Conservation (phyloP, 2,113 vertebrate genomes). For the Gymnocephalus cernua region DNA sequence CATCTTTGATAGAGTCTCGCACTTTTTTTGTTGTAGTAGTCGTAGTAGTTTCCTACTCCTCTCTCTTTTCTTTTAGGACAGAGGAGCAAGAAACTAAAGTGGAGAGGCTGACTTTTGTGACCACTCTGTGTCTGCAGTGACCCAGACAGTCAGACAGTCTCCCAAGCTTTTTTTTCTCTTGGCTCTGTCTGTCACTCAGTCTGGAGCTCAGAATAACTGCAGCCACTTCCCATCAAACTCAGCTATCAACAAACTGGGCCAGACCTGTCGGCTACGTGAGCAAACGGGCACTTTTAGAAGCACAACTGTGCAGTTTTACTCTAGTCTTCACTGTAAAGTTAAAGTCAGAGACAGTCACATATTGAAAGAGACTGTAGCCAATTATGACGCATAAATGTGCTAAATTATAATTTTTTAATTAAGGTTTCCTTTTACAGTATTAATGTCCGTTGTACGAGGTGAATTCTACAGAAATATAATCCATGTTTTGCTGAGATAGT, state of each 20-base stretch:
- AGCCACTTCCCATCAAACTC: conserved; percentile 10
- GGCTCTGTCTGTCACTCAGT: conserved; percentile 4
- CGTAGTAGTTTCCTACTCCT: neutral
- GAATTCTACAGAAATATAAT: neutral
- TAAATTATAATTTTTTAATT: neutral
- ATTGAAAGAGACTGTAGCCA: neutral
- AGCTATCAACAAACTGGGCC: neutral
- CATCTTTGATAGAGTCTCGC: neutral
- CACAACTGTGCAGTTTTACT: neutral
- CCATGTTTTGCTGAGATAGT: neutral
- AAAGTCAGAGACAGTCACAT: neutral
- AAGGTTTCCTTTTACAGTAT: neutral
- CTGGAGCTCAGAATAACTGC: conserved; percentile 30
- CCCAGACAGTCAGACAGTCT: conserved; percentile 34
- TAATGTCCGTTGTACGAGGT: neutral
- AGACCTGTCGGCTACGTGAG: neutral
- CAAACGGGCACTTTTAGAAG: neutral
- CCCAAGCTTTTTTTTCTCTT: conserved; percentile 23
- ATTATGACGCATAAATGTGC: no score
- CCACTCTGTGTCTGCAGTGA: conserved; percentile 15
- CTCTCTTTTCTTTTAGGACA: neutral
- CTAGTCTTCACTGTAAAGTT: neutral
- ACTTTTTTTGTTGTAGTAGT: neutral
- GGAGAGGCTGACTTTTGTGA: conserved; percentile 7
- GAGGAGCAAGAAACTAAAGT: neutral